A percentile compares a stretch with the other conserved stretches of the same genome.
Evolutionary conservation across 1,140 invertebrate genomes (phyloP).

Genomic region (Musca vetustissima): DNA sequence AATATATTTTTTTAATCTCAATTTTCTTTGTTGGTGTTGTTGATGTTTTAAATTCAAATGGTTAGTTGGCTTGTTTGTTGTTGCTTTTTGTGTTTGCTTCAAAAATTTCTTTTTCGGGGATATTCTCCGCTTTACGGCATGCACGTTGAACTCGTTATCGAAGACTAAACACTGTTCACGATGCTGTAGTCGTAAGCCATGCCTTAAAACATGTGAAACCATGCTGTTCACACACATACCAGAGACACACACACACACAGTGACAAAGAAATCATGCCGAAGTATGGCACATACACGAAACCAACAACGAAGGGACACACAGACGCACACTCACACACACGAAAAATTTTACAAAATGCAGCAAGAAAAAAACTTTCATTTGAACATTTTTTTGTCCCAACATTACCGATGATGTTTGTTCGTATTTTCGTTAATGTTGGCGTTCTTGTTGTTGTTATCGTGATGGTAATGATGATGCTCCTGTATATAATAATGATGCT

Average conservation of each 20-base stretch:
- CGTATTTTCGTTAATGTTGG: no score
- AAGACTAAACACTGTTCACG: conserved; percentile 16
- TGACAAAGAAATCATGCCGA: neutral
- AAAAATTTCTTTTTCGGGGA: neutral
- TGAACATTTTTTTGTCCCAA: no score
- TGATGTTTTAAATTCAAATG: no score
- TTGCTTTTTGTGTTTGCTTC: neutral
- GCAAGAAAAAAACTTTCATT: no score
- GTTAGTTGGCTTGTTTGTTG: neutral
- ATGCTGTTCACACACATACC: conserved; percentile 6
- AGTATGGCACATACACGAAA: neutral
- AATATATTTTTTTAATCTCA: no score
- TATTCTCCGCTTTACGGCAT: conserved; percentile 13
- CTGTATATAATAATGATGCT: no score
- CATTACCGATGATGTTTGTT: no score
- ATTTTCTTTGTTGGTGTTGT: no score
- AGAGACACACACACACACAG: neutral
- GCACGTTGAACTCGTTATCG: conserved; percentile 23
- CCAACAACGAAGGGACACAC: neutral
- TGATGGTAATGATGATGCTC: no score
- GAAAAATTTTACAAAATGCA: no score
- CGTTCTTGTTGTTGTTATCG: no score
- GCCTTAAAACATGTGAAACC: conserved; percentile 14
- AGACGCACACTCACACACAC: neutral
- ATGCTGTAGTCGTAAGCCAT: conserved; percentile 22